phyloP scores from a whole-genome alignment of 1,140 invertebrate species.

The Brachionus asplanchnoidis region DNA sequence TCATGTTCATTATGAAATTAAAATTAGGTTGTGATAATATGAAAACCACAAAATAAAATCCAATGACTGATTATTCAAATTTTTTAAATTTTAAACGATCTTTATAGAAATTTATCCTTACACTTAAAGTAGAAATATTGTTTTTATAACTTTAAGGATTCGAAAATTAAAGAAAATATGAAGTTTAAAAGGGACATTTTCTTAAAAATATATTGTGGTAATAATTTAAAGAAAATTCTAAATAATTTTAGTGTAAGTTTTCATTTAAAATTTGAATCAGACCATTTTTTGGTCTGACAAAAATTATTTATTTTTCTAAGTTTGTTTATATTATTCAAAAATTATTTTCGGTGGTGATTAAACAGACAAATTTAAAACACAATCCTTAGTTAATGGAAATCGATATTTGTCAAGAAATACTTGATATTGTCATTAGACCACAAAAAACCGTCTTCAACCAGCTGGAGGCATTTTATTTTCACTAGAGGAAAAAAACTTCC shows the following conservation, averaged over 20 bases:
- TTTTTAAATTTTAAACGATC: no score
- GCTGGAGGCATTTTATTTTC: background rate
- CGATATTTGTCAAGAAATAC: background rate
- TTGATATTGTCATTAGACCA: background rate
- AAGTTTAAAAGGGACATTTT: no score
- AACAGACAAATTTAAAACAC: background rate
- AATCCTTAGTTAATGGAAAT: background rate
- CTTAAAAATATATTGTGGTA: no score
- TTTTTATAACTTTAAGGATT: no score
- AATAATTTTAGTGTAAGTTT: background rate
- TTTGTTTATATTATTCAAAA: background rate
- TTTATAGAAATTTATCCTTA: no score
- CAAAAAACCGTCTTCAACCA: background rate
- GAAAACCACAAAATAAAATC: no score
- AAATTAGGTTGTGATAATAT: no score
- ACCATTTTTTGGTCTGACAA: background rate
- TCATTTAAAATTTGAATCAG: background rate
- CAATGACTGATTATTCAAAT: no score
- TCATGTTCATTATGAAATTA: no score
- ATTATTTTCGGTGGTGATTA: background rate
- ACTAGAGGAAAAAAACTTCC: background rate
- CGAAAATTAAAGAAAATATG: no score
- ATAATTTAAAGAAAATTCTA: no score
- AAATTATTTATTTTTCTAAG: background rate
- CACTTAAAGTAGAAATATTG: no score